These are phyloP conservation scores for Chirona hameri DNA, from an alignment of 2,888 invertebrate species.

Conservation along the genomic window DNA sequence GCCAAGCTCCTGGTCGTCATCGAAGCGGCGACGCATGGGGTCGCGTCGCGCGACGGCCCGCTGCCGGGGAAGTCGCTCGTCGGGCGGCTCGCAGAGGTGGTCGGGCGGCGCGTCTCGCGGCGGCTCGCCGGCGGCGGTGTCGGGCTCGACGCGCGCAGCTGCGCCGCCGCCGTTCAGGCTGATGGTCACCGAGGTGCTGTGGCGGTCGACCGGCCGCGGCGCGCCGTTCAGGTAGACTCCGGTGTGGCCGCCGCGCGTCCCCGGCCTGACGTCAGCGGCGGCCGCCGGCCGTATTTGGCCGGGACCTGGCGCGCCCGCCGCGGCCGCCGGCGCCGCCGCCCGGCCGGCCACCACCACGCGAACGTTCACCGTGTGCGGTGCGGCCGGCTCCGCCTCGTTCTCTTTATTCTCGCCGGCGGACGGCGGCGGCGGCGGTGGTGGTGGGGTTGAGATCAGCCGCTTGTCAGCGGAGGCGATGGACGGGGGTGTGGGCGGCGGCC, in stretches of 20 bases:
- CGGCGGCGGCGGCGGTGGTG: background rate
- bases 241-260: background rate
- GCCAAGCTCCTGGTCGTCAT: background rate
- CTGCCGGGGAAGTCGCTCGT: background rate
- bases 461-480: background rate
- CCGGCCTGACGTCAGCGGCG: background rate
- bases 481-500: background rate
- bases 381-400: background rate
- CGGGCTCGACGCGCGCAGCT: background rate
- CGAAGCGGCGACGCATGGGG: background rate
- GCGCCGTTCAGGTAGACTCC: constrained; percentile 14
- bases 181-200: background rate
- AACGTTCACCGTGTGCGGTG: background rate
- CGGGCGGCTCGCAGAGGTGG: background rate
- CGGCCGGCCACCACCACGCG: constrained; percentile 67
- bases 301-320: constrained; percentile 75
- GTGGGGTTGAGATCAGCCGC: background rate
- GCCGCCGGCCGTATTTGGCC: constrained; percentile 54
- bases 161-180: background rate
- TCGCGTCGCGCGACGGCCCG: too few relatives aligned
- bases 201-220: background rate
- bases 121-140: background rate
- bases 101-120: background rate
- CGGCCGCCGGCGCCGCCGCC: constrained; percentile 75
- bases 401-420: background rate